A percentile compares a stretch with the other conserved stretches of the same genome.
phyloP scores from a whole-genome alignment of 2,797 vertebrate genomes.

The Microctenopoma stevenorrisi region DNA sequence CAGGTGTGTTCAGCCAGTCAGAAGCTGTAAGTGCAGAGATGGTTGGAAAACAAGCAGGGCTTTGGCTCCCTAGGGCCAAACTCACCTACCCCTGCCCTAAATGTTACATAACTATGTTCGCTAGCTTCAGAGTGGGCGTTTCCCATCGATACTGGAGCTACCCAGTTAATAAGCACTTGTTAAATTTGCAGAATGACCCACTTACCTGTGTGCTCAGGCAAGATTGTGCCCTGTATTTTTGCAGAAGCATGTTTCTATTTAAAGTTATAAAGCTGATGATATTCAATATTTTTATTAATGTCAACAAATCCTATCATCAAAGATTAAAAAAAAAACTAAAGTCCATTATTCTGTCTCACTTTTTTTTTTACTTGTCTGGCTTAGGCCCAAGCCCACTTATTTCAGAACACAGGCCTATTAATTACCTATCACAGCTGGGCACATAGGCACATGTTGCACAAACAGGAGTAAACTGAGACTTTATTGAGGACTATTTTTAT shows the following conservation, averaged over 20 bases:
- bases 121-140: background rate
- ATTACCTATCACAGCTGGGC: background rate
- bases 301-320: slow-evolving; percentile 6
- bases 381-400: background rate
- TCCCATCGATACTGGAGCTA: background rate
- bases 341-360: fast-evolving
- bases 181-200: slow-evolving; percentile 2
- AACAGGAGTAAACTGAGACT: background rate
- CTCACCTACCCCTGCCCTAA: no score
- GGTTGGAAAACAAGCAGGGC: no score
- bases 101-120: fast-evolving
- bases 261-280: background rate
- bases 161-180: background rate
- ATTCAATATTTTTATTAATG: slow-evolving; percentile 1
- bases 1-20: no score
- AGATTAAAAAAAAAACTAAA: slow-evolving; percentile 3
- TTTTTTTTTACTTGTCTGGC: background rate
- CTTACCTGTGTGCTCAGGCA: background rate
- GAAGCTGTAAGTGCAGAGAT: no score
- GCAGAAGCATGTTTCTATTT: slow-evolving; percentile 39
- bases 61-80: no score
- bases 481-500: background rate
- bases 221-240: slow-evolving; percentile 3
- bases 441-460: background rate
- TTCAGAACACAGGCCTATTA: background rate